These are phyloP conservation scores for Peromyscus maniculatus DNA, from an alignment of 2,113 vertebrate species.

Conservation along the genomic window DNA sequence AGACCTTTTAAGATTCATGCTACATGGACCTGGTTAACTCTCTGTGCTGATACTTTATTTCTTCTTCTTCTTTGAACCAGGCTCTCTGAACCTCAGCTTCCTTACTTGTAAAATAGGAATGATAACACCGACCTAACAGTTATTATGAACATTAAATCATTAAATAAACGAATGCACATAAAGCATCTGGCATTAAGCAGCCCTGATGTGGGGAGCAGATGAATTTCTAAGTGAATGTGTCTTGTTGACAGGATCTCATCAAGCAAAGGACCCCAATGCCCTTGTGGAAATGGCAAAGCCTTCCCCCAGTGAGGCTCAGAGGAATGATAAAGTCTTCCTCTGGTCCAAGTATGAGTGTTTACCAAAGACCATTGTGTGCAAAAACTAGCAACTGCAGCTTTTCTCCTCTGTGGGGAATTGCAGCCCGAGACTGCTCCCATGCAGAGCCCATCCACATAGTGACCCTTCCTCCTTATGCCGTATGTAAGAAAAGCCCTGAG, in stretches of 20 bases:
- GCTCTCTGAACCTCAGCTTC: slow-evolving; percentile 17
- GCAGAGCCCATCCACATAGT: background rate
- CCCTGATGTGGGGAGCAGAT: background rate
- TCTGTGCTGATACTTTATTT: background rate
- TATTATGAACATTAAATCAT: slow-evolving; percentile 36
- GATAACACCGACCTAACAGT: background rate
- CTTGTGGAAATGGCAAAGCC: background rate
- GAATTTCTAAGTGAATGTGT: background rate
- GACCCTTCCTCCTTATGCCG: background rate
- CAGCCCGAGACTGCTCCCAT: background rate
- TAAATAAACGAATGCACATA: background rate
- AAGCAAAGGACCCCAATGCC: background rate
- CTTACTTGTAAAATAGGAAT: slow-evolving; percentile 37
- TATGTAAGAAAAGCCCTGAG: background rate
- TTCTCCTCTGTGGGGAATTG: background rate
- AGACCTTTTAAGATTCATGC: too few species aligned
- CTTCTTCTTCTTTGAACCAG: slow-evolving; percentile 51
- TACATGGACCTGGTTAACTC: background rate
- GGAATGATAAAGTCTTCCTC: background rate
- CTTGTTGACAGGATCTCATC: background rate
- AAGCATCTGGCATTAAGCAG: background rate
- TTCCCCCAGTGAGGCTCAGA: background rate
- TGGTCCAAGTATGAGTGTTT: background rate
- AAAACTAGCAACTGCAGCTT: background rate
- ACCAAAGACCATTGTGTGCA: background rate